These are phyloP conservation scores for Microtus pennsylvanicus DNA, from an alignment of 2,113 vertebrate species.

Conservation along the genomic window DNA sequence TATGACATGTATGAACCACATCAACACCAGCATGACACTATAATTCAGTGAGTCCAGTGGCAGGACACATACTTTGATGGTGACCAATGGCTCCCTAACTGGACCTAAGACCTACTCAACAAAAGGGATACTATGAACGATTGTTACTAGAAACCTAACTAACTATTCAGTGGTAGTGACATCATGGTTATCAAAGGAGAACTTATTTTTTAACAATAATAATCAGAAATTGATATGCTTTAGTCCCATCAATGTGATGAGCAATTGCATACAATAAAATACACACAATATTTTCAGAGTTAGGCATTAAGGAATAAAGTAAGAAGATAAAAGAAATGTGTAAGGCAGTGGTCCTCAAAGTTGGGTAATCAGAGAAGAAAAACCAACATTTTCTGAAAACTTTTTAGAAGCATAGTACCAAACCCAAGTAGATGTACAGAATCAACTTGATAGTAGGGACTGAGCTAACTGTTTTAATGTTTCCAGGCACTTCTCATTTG, in stretches of 20 bases:
- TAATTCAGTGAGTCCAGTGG: background rate
- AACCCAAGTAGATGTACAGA: background rate
- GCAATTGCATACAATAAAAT: background rate
- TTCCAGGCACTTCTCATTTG: background rate
- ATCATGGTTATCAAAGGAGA: background rate
- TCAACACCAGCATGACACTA: background rate
- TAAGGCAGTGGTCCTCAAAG: background rate
- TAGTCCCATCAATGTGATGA: background rate
- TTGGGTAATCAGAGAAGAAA: background rate
- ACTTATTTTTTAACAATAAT: background rate
- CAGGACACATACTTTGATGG: too few relatives aligned
- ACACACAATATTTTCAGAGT: background rate
- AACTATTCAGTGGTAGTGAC: background rate
- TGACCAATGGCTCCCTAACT: background rate
- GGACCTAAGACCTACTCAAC: background rate
- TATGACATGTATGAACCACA: background rate
- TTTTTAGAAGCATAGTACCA: slow-evolving; percentile 2
- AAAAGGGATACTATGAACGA: background rate
- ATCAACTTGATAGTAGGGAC: background rate
- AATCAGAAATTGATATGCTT: background rate
- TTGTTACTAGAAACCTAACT: background rate
- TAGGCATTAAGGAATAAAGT: background rate
- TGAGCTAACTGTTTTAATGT: background rate
- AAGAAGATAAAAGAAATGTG: background rate
- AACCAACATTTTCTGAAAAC: background rate